These are phyloP conservation scores for Zosterops pallidus DNA, from an alignment of 2,113 vertebrate species.

Conservation along the genomic window DNA sequence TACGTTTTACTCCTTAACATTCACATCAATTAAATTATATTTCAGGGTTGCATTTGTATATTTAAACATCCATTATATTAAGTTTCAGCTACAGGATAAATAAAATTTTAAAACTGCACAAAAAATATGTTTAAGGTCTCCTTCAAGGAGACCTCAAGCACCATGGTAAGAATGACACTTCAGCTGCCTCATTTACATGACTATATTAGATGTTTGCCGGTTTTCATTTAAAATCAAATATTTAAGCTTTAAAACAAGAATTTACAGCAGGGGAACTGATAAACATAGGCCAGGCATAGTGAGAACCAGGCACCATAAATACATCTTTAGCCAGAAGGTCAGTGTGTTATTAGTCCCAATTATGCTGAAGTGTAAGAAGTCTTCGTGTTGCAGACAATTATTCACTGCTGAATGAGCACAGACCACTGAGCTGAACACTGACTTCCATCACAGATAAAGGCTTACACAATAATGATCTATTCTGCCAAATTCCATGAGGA, in stretches of 20 bases:
- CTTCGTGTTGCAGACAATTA: conserved; percentile 64
- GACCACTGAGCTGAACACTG: conserved; percentile 44
- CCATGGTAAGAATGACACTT: accelerated
- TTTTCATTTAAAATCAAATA: not conserved
- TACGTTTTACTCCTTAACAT: not conserved
- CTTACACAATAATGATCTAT: not conserved
- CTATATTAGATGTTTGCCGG: not conserved
- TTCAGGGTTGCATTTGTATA: not conserved
- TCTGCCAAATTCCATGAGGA: conserved; percentile 20
- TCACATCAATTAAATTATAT: not conserved
- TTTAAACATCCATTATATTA: not conserved
- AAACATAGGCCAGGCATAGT: conserved; percentile 1
- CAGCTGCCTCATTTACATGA: not conserved
- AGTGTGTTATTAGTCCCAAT: conserved; percentile 71
- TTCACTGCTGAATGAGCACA: conserved; percentile 64
- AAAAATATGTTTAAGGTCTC: not conserved
- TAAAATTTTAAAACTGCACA: not conserved
- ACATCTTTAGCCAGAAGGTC: conserved; percentile 59
- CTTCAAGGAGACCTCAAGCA: not conserved
- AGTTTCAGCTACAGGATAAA: not conserved
- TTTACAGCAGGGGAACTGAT: not conserved
- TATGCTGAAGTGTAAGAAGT: conserved; percentile 55
- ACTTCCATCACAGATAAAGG: conserved; percentile 42
- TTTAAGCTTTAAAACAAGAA: not conserved
- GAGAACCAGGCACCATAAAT: conserved; percentile 49